Percentiles rank a stretch among this genome's conserved stretches.
These are phyloP conservation scores for Phyllostomus hastatus DNA, from an alignment of 2,113 vertebrate genomes.

Conservation along the genomic window DNA sequence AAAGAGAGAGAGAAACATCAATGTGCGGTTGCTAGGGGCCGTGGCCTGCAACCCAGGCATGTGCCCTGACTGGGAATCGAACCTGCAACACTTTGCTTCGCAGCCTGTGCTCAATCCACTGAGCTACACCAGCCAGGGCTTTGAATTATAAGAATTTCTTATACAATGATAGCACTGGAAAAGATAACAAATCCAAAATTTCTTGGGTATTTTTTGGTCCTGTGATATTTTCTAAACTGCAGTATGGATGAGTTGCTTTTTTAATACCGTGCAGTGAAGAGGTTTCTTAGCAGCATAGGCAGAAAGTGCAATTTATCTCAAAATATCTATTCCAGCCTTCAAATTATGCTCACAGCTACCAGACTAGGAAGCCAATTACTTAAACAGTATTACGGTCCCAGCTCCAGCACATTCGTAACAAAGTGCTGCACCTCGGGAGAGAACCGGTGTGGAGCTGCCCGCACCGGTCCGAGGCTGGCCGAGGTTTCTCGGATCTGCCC, in stretches of 20 bases:
- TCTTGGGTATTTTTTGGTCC: not conserved
- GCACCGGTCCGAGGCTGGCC: not conserved
- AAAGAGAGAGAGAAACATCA: too few species aligned
- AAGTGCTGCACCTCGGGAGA: not conserved
- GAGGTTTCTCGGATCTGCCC: not conserved
- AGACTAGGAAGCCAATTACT: conserved; percentile 1
- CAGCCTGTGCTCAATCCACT: too few species aligned
- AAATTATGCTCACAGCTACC: not conserved
- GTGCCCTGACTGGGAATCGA: too few species aligned
- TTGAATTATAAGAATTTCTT: conserved; percentile 8
- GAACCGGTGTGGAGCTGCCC: not conserved
- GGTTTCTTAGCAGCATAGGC: not conserved
- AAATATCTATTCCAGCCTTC: conserved; percentile 34
- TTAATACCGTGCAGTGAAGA: not conserved
- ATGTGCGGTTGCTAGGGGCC: too few species aligned
- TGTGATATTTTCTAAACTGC: not conserved
- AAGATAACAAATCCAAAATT: not conserved
- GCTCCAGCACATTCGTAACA: not conserved
- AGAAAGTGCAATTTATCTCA: not conserved
- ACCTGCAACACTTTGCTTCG: too few species aligned
- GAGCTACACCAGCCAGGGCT: too few species aligned
- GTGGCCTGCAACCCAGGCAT: too few species aligned
- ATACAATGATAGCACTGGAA: not conserved
- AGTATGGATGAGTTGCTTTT: not conserved
- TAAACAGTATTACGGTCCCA: not conserved